Base-by-base conservation (phyloP, 2,113 vertebrate genomes). In the Poecilia latipinna region DNA sequence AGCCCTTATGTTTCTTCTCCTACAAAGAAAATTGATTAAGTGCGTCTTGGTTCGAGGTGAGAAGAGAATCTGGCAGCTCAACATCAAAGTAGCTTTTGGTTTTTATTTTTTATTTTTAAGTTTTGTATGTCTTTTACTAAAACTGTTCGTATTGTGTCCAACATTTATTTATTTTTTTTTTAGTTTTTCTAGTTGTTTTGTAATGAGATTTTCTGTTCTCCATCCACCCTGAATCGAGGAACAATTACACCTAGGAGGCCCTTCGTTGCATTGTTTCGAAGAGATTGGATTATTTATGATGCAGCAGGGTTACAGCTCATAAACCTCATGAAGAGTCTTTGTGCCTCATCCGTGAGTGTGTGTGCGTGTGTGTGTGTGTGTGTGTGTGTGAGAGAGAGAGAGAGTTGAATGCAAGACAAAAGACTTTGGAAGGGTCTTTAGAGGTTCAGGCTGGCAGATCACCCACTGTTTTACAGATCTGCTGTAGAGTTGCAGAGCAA, bases 271-370 rank as follows among this genome's bases (percentile, higher is more conserved):
- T 89, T 88, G 81, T 85, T 86, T 83, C 33, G 68, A 83, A 54
- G 65, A 84, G 78, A 91, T 70, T 89, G 80, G 86, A 84, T 90
- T 86, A 88, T 90, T 93, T 90, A 90, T 80, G 74, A 90, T 87
- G 83, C 74, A 70, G 86, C 67, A 68, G 65, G 78, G 82, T 86
- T 83, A 84, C 84, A 84, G 82, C 81, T 88, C 85, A 84, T 91
- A 85, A 86, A 90, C 73, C 80, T 90, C 82, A 91, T 82, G 84
- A 84, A 86, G 77, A 83, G 77, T 80, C 31, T 75, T 70, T 60
- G 77, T 86, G 69, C 11, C 77, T 15, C 64, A 64, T 63, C 32
- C 61, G 19, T 68, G 37, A 67, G 37, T 64, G 48, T 70, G 44
- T 72, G 39, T 69, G 71, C 54, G 80, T 83, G 72, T 64, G 62